These are phyloP conservation scores for Lethrus apterus DNA, from an alignment of 1,140 invertebrate genomes.

Conservation along the genomic window DNA sequence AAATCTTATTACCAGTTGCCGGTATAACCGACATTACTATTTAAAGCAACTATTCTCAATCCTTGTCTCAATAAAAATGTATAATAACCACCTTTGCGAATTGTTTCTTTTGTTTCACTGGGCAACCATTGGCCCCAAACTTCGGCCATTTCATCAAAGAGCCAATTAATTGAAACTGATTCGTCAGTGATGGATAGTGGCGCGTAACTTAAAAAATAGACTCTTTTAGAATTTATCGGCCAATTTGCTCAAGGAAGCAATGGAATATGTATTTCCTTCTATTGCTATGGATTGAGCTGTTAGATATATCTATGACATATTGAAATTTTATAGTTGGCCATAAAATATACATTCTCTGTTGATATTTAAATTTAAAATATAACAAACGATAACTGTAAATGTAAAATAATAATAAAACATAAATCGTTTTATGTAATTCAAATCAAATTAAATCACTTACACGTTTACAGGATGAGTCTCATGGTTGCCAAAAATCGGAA, in stretches of 20 bases:
- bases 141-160: slow-evolving; percentile 56
- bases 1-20: slow-evolving; percentile 57
- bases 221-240: no score
- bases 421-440: no score
- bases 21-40: slow-evolving; percentile 66
- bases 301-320: background rate
- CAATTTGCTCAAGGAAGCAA: no score
- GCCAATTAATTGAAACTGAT: slow-evolving; percentile 49
- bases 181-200: slow-evolving; percentile 20
- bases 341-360: no score
- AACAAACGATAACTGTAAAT: slow-evolving; percentile 16
- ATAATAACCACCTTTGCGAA: slow-evolving; percentile 63
- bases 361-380: no score
- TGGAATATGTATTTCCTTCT: slow-evolving; percentile 12
- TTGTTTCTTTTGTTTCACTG: slow-evolving; percentile 50
- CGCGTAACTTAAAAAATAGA: slow-evolving; percentile 23
- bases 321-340: no score
- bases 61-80: slow-evolving; percentile 54
- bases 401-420: slow-evolving; percentile 12
- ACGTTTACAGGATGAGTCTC: slow-evolving; percentile 81
- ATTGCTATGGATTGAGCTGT: slow-evolving; percentile 12
- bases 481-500: slow-evolving; percentile 79
- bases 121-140: slow-evolving; percentile 58
- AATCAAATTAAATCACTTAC: slow-evolving; percentile 45
- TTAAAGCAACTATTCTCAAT: slow-evolving; percentile 64